Evolutionary conservation across 2,797 vertebrate genomes (phyloP), one percentile per base, ranked within the genome.

Genomic region (Coregonus sp.): DNA sequence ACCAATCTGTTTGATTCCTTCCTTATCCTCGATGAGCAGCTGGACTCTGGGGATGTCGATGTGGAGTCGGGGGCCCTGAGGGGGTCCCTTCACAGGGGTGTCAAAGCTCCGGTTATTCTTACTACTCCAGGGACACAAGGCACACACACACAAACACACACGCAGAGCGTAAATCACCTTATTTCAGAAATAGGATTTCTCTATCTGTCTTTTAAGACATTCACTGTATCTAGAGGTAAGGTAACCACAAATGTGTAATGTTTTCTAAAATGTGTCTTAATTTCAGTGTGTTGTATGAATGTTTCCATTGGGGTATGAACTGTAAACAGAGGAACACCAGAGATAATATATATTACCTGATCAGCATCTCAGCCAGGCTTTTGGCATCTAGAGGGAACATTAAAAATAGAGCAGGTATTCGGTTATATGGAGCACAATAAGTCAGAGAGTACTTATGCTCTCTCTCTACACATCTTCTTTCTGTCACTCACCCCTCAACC

Each of bases 21-120:
- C 98, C 91, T 99, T 99, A 93, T 99, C 98, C 87, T 99, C 98
- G 40, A 99, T 98, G 77, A 99, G 96, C 78, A 99, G 95, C 93
- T 99, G 98, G 31, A 99, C 98, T 6, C 98, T 95, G 0, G 98
- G 98, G 84, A 99, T 99, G 92, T 99, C 98, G 0, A 99, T 99
- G 92, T 99, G 98, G 67, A 99, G 93, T 14, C 98, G 94, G 3
- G 98, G 98, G 20, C 98, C 98, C 86, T 98, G 97, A 0, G 98
- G 97, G 15, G 97, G 98, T 0, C 98, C 98, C 91, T 99, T 99
- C 89, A 99, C 98, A 0, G 98, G 98, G 3, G 98, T 99, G 92
- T 99, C 98, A 79, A 99, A 99, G 90, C 97, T 99, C 86, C 98
- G 95, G 92, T 99, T 99, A 88, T 99, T 99, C 95, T 99, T 99